Conservation (phyloP, 1,140 invertebrate genomes). For the Chrysoperla carnea region DNA sequence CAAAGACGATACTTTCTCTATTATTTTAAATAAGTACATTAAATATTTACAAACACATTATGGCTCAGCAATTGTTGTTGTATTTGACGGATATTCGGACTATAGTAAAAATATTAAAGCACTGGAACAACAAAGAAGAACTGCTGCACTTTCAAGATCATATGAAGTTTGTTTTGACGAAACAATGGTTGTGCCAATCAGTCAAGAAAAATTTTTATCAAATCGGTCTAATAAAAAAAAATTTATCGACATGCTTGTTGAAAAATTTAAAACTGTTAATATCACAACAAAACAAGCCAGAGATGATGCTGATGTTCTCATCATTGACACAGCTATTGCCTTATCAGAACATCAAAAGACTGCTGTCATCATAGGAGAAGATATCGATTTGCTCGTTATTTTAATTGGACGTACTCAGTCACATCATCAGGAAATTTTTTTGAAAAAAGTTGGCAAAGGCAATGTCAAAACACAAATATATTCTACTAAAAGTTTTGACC, state of each 20-base stretch:
- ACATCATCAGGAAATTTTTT: background rate
- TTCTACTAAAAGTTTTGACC: conserved; percentile 12
- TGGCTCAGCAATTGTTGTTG: conserved; percentile 9
- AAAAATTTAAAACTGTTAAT: conserved; percentile 14
- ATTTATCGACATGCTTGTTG: conserved; percentile 13
- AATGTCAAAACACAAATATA: conserved; percentile 16
- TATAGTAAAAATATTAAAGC: conserved; percentile 8
- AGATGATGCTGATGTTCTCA: conserved; percentile 19
- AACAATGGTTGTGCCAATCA: conserved; percentile 15
- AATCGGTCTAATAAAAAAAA: conserved; percentile 16
- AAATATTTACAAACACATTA: conserved; percentile 6
- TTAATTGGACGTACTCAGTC: conserved; percentile 15
- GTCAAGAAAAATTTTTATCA: conserved; percentile 18
- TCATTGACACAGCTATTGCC: conserved; percentile 17
- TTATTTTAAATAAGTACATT: conserved; percentile 9
- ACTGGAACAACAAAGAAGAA: conserved; percentile 11
- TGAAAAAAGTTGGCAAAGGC: conserved; percentile 8
- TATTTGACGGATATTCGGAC: conserved; percentile 16
- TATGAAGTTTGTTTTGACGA: conserved; percentile 16
- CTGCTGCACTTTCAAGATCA: conserved; percentile 4
- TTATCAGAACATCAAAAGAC: conserved; percentile 14
- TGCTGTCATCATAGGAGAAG: conserved; percentile 18
- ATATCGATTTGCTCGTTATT: conserved; percentile 20
- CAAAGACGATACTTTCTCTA: conserved; percentile 8
- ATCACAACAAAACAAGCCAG: conserved; percentile 14